A percentile compares a stretch with the other conserved stretches of the same genome.
phyloP scores from a whole-genome alignment of 2,797 vertebrate genomes.

The Steatocranus sp. region DNA sequence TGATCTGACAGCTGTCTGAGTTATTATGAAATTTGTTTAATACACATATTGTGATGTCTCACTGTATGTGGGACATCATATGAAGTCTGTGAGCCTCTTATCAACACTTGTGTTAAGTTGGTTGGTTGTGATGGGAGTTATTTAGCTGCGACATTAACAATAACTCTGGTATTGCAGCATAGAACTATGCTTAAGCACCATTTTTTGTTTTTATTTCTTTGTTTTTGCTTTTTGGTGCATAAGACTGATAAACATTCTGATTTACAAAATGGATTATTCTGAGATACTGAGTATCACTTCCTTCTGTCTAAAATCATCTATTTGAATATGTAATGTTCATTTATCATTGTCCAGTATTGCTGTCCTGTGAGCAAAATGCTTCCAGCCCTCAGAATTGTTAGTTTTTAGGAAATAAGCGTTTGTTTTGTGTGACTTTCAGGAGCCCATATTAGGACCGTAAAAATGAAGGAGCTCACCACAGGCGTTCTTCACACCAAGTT shows the following conservation, averaged over 20 bases:
- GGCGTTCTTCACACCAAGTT: constrained; percentile 94
- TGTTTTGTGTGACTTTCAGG: constrained; percentile 66
- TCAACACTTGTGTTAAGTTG: fast-evolving
- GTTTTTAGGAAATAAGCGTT: not conserved
- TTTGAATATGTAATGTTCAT: fast-evolving
- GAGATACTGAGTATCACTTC: not conserved
- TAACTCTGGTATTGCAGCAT: not conserved
- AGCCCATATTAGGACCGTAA: constrained; percentile 78
- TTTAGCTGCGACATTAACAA: not conserved
- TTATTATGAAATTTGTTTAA: not conserved
- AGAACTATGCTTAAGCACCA: not conserved
- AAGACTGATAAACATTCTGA: not conserved
- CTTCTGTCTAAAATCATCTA: not conserved
- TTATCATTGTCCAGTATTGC: not conserved
- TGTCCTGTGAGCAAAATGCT: not conserved
- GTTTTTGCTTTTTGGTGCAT: not conserved
- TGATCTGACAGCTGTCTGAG: not conserved
- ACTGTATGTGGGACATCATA: not conserved
- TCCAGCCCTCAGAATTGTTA: not conserved
- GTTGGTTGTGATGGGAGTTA: not conserved
- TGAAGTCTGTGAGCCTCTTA: not conserved
- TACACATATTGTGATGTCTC: not conserved
- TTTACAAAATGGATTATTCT: not conserved
- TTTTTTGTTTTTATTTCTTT: not conserved
- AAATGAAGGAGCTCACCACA: constrained; percentile 81